phyloP scores from a whole-genome alignment of 2,888 invertebrate species.

The Metallyticus violacea region DNA sequence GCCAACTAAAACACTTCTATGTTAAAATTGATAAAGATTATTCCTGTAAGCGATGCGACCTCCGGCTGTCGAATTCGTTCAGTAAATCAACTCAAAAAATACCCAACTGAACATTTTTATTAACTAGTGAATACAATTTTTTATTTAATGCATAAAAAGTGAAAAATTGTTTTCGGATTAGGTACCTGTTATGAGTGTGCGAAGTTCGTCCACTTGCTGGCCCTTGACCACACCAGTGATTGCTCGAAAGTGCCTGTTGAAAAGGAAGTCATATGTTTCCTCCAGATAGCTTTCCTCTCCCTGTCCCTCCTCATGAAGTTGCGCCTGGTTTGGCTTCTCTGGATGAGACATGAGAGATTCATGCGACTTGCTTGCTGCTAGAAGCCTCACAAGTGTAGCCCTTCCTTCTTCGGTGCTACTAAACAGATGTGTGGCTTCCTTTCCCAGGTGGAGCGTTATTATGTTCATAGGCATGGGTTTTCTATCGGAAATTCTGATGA shows the following conservation, averaged over 20 bases:
- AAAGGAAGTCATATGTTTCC: background rate
- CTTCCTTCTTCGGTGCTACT: background rate
- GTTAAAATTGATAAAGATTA: too few relatives aligned
- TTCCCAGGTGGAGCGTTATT: background rate
- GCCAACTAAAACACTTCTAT: too few relatives aligned
- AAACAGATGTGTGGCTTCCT: background rate
- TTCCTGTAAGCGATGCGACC: too few relatives aligned
- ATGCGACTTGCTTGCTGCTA: background rate
- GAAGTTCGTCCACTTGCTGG: background rate
- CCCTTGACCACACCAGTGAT: background rate
- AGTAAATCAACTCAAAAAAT: too few relatives aligned
- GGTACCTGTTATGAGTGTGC: background rate
- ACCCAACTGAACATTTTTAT: too few relatives aligned
- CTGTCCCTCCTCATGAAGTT: background rate
- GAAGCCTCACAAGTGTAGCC: conserved; percentile 2
- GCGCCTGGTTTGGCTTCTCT: background rate
- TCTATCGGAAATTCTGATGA: background rate
- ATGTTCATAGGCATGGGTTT: background rate
- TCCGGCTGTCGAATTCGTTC: too few relatives aligned
- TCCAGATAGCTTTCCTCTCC: background rate
- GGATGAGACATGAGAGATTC: background rate
- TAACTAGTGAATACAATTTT: too few relatives aligned
- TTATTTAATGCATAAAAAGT: too few relatives aligned
- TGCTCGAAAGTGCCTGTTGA: conserved; percentile 2
- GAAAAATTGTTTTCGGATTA: too few relatives aligned